Base-by-base conservation (phyloP, 2,113 vertebrate genomes). In the Trichechus manatus region DNA sequence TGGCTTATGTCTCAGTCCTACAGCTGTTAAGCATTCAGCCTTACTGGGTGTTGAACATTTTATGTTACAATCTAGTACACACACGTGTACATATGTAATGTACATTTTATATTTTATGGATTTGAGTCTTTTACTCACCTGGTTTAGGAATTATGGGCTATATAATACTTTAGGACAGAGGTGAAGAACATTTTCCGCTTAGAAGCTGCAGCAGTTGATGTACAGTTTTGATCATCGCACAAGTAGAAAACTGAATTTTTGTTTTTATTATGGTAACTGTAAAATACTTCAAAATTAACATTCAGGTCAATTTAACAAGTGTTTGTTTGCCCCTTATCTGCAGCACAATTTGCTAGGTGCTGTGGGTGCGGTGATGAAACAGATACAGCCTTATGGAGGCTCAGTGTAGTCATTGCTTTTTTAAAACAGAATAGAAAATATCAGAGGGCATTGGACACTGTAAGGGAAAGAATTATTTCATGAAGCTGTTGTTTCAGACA, bases 211-310 rank as follows among this genome's bases (percentile, higher is more conserved):
- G 25, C 63, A 11, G 19, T 23, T 59, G 0, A 8, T 87, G 20
- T 15, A 83, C 53, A 96, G 2, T 77, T 92, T 50, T 89, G 3
- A 93, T 66, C 36, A 75, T 44, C 3, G 42, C 5, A 64, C 9
- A 84, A 84, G 7, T 59, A 77, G 39, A 89, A 15, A 97, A 68
- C 47, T 92, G 86, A 88, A 79, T 36, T 53, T 50, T 74, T 90
- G 6, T 66, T 91, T 68, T 82, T 85, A 44, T n/a, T 79, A 4
- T 94, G 29, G 47, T 36, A 79, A 47, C 15, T 93, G 11, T 44
- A 87, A 78, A 81, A 86, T 19, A 66, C 31, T 81, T 85, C 2
- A 70, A 50, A 81, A n/a, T 82, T n/a, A 80, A 50, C 31, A 27
- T 63, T 89, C 9, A 29, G 63, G 39, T 36, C n/a, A 83, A 8